Percentiles rank a stretch among this genome's conserved stretches.
phyloP scores from a whole-genome alignment of 2,113 vertebrate genomes.

The Zootoca vivipara region DNA sequence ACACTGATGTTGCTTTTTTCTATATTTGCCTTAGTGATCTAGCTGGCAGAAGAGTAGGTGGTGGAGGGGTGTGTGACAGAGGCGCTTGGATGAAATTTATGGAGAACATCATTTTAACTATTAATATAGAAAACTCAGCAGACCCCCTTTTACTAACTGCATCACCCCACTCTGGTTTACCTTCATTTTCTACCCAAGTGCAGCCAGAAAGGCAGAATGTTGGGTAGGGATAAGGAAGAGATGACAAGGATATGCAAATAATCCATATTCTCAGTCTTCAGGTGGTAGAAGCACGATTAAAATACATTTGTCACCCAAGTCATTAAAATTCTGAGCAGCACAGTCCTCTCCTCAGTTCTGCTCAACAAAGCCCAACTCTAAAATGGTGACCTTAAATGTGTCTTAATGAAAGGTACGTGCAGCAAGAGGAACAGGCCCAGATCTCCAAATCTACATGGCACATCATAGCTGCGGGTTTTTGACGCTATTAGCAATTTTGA shows the following conservation, averaged over 20 bases:
- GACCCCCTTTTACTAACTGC: not conserved
- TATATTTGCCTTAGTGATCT: not conserved
- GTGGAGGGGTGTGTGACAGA: not conserved
- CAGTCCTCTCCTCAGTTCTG: not conserved
- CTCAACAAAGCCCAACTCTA: not conserved
- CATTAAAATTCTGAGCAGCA: not conserved
- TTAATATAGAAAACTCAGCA: not conserved
- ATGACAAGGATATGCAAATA: not conserved
- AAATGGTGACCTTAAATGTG: not conserved
- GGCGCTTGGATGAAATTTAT: not conserved
- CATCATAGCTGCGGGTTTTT: not conserved
- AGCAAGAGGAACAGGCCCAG: not conserved
- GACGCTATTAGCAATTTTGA: slow-evolving; percentile 21
- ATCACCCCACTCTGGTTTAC: not conserved
- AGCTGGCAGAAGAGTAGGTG: not conserved
- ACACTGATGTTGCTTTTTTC: not conserved
- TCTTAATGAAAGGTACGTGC: not conserved
- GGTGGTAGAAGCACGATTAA: not conserved
- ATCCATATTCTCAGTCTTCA: not conserved
- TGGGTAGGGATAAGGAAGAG: not conserved
- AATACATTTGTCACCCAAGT: not conserved
- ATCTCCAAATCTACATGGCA: not conserved
- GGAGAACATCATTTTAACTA: not conserved
- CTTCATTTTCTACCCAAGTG: not conserved
- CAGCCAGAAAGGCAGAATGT: not conserved